Conservation (phyloP, 2,888 invertebrate genomes). For the Lacanobia wlatinum region DNA sequence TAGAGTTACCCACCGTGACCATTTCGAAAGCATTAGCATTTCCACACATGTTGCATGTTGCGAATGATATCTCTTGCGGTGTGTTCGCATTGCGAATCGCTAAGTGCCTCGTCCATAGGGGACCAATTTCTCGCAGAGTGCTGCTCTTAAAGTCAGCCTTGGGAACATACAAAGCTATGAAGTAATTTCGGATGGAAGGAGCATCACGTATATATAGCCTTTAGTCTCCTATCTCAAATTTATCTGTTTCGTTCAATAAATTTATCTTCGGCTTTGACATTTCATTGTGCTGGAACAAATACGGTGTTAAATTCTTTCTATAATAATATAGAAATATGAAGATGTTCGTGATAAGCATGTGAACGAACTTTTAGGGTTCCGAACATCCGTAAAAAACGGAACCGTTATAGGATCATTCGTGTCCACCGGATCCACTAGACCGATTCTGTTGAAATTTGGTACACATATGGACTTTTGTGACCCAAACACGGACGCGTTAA, state of each 20-base stretch:
- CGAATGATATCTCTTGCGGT: slow-evolving; percentile 19
- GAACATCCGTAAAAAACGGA: too few species aligned
- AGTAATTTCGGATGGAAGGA: too few species aligned
- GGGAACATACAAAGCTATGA: not conserved
- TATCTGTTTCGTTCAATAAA: not conserved
- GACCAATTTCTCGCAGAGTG: slow-evolving; percentile 18
- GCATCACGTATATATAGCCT: too few species aligned
- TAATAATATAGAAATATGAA: too few species aligned
- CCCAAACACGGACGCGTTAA: too few species aligned
- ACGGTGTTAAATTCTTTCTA: not conserved
- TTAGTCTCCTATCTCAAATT: too few species aligned
- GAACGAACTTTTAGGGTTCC: too few species aligned
- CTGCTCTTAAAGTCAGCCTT: slow-evolving; percentile 11
- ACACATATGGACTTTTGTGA: too few species aligned
- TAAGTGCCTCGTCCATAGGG: slow-evolving; percentile 9
- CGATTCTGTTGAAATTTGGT: too few species aligned
- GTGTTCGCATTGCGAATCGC: slow-evolving; percentile 16
- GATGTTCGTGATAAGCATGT: too few species aligned
- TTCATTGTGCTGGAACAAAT: not conserved
- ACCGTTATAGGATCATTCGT: too few species aligned
- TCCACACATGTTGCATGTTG: slow-evolving; percentile 24
- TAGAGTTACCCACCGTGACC: slow-evolving; percentile 22
- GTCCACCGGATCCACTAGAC: too few species aligned
- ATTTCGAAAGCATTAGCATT: slow-evolving; percentile 40
- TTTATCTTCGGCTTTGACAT: not conserved